Conservation (phyloP, 2,888 invertebrate species). For the Pterostichus madidus region DNA sequence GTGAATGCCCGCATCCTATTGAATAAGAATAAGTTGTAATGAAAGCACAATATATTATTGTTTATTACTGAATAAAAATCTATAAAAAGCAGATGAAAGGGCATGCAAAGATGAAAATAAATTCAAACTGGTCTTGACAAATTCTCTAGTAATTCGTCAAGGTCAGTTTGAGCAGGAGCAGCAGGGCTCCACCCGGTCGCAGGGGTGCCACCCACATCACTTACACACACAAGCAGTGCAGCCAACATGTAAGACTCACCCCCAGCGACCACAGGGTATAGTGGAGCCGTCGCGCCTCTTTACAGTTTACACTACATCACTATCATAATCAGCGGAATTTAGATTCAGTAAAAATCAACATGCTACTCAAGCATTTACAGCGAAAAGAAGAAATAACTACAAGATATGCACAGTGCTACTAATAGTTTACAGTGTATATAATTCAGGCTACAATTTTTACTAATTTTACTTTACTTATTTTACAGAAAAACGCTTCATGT, state of each 20-base stretch:
- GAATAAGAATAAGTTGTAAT: constrained; percentile 7
- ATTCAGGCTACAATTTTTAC: neutral
- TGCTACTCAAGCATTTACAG: constrained; percentile 45
- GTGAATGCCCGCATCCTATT: too few relatives aligned
- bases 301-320: constrained; percentile 31
- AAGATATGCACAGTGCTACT: constrained; percentile 40
- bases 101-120: constrained; percentile 5
- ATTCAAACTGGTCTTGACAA: neutral
- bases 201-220: constrained; percentile 56
- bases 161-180: constrained; percentile 33
- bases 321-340: constrained; percentile 28
- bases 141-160: neutral
- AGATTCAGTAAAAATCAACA: neutral
- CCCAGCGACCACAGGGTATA: constrained; percentile 67
- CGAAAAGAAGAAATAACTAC: constrained; percentile 38
- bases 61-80: too few relatives aligned
- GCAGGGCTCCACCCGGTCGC: constrained; percentile 59
- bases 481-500: neutral
- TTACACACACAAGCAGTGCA: constrained; percentile 57
- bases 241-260: constrained; percentile 57
- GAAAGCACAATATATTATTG: neutral
- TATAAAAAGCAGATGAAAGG: too few relatives aligned
- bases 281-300: constrained; percentile 64
- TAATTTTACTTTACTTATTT: neutral
- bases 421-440: constrained; percentile 35